A percentile compares a stretch with the other conserved stretches of the same genome.
phyloP scores from a whole-genome alignment of 2,797 vertebrate species.

The Podarcis siculus region DNA sequence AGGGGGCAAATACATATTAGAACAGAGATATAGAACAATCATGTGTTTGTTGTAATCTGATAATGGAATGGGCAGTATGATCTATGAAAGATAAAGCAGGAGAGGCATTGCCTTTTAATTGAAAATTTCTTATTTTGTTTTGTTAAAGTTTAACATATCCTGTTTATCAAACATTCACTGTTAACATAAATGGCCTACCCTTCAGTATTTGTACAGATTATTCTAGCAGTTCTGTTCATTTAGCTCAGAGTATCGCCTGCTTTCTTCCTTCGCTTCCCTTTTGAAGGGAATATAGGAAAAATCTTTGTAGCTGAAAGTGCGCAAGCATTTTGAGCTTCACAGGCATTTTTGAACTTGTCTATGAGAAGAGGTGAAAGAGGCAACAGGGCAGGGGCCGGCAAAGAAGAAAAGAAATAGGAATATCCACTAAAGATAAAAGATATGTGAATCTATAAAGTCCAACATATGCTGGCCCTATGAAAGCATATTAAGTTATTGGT shows the following conservation, averaged over 20 bases:
- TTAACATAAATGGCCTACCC: not conserved
- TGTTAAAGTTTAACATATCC: conserved; percentile 15
- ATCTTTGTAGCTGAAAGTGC: not conserved
- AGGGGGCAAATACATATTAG: not conserved
- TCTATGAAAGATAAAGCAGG: conserved; percentile 5
- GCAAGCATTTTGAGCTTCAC: not conserved
- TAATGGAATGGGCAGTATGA: not conserved
- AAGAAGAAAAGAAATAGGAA: not conserved
- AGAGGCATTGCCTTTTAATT: conserved; percentile 1
- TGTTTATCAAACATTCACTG: not conserved
- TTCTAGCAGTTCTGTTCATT: not conserved
- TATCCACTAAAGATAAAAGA: not conserved
- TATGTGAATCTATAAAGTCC: not conserved
- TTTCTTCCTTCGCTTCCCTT: not conserved
- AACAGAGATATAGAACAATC: not conserved
- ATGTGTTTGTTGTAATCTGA: not conserved
- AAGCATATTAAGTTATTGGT: not conserved
- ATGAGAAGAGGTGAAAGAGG: not conserved
- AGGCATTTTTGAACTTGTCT: not conserved
- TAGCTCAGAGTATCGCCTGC: not conserved
- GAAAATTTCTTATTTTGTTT: not conserved
- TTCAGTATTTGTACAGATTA: not conserved
- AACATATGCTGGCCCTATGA: not conserved
- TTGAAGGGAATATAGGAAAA: not conserved
- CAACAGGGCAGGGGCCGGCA: not conserved